phyloP scores from a whole-genome alignment of 37 sponge, comb jelly and placozoan genomes.

The Eunapius fragilis region DNA sequence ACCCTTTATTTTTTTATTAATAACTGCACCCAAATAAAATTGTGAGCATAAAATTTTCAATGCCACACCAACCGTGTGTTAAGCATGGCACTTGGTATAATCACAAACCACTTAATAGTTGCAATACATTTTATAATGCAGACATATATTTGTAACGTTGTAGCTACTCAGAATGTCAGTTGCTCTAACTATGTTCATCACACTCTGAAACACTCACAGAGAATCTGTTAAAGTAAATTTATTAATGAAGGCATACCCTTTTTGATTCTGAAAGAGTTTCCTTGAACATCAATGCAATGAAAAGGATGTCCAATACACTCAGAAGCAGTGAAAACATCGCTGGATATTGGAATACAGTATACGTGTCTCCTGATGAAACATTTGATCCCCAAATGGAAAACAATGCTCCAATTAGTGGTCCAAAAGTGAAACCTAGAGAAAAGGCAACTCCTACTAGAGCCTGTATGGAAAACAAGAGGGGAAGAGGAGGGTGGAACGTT shows the following conservation, averaged over 20 bases:
- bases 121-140: too few species aligned
- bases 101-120: too few species aligned
- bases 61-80: too few species aligned
- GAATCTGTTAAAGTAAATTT: not conserved
- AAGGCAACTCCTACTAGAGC: constrained; percentile 86
- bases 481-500: too few species aligned
- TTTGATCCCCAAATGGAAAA: constrained; percentile 70
- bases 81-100: too few species aligned
- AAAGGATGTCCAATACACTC: constrained; percentile 43
- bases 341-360: constrained; percentile 78
- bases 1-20: too few species aligned
- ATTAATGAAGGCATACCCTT: constrained; percentile 44
- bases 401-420: constrained; percentile 85
- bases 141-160: too few species aligned
- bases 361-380: constrained; percentile 6
- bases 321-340: constrained; percentile 79
- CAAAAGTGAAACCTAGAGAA: constrained; percentile 87
- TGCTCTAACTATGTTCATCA: too few species aligned
- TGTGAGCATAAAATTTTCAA: too few species aligned
- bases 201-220: too few species aligned
- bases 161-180: too few species aligned
- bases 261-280: constrained; percentile 75
- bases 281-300: constrained; percentile 45
- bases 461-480: constrained; percentile 42
- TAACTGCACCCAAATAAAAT: too few species aligned